phyloP scores from a whole-genome alignment of 2,113 vertebrate genomes.

The Vimba vimba region DNA sequence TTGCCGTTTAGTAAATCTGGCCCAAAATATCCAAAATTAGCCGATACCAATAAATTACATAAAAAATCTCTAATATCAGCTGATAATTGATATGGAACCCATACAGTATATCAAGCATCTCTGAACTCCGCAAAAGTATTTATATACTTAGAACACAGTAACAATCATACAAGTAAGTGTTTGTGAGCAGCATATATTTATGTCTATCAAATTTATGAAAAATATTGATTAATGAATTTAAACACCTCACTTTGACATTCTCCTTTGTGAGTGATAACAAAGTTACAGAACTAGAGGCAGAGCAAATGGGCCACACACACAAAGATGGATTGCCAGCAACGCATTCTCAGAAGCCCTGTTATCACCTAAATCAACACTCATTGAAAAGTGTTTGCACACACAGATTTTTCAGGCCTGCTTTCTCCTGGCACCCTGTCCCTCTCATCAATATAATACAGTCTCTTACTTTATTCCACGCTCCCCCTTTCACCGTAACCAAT shows the following conservation, averaged over 20 bases:
- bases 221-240: neutral
- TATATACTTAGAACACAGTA: neutral
- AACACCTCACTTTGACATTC: neutral
- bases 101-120: neutral
- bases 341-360: constrained; percentile 31
- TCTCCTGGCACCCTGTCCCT: constrained; percentile 31
- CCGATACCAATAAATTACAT: neutral
- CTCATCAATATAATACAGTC: constrained; percentile 9
- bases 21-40: neutral
- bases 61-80: neutral
- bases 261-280: constrained; percentile 4
- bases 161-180: neutral
- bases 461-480: constrained; percentile 2
- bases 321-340: constrained; percentile 31
- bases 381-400: constrained; percentile 43
- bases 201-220: neutral
- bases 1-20: too few relatives aligned
- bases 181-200: neutral
- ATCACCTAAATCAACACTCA: constrained; percentile 47
- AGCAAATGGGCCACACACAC: neutral
- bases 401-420: constrained; percentile 41
- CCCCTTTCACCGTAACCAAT: constrained; percentile 18
- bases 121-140: neutral
- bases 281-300: constrained; percentile 12
- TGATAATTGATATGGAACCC: neutral